These are phyloP conservation scores for Moxostoma hubbsi DNA, from an alignment of 2,797 vertebrate genomes.

Conservation along the genomic window DNA sequence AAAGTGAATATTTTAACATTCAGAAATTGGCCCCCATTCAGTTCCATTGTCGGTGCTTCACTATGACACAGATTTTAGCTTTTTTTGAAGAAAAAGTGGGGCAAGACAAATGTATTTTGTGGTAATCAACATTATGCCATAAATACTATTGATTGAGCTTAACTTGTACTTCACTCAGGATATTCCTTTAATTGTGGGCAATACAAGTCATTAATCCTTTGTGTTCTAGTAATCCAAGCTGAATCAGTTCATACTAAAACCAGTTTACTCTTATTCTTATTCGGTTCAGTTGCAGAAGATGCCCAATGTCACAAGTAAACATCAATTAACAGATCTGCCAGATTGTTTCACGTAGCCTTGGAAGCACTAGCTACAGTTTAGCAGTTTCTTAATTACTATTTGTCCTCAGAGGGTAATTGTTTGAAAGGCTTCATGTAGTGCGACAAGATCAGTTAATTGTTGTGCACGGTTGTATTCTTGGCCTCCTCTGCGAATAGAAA, in stretches of 20 bases:
- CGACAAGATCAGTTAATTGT: slow-evolving; percentile 59
- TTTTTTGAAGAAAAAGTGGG: too few species aligned
- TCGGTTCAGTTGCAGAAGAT: slow-evolving; percentile 35
- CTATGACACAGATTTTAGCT: too few species aligned
- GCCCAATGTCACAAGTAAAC: slow-evolving; percentile 55
- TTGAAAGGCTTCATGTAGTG: slow-evolving; percentile 58
- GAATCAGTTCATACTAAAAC: neutral
- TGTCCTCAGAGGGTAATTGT: slow-evolving; percentile 54
- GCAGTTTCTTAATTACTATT: slow-evolving; percentile 60
- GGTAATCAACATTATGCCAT: too few species aligned
- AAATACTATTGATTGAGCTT: too few species aligned
- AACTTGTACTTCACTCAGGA: too few species aligned
- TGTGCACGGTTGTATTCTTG: slow-evolving; percentile 33
- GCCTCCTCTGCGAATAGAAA: slow-evolving; percentile 12
- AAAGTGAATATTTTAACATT: too few species aligned
- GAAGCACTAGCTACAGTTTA: slow-evolving; percentile 47
- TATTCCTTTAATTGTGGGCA: neutral
- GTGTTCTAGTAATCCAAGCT: neutral
- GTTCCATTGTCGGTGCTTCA: too few species aligned
- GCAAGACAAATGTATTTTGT: too few species aligned
- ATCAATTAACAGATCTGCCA: slow-evolving; percentile 57
- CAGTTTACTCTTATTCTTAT: neutral
- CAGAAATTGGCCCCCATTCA: too few species aligned
- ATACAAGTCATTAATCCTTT: neutral
- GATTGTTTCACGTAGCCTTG: slow-evolving; percentile 57